Conservation (phyloP, 2,888 invertebrate species). For the Sylvicola cinctus region DNA sequence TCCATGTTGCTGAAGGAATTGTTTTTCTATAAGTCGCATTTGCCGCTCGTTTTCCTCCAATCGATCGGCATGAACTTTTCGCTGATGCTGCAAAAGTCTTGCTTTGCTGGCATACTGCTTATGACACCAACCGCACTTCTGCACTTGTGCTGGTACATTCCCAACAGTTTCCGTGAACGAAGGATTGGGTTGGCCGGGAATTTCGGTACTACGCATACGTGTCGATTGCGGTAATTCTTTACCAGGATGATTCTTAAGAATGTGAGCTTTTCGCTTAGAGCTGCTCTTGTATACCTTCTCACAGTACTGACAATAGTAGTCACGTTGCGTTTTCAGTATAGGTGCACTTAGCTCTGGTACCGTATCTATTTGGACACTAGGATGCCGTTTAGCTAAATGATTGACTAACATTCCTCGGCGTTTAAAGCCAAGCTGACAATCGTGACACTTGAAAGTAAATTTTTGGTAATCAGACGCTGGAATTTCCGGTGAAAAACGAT, state of each 20-base stretch:
- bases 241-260: slow-evolving; percentile 66
- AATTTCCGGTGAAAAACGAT: slow-evolving; percentile 5
- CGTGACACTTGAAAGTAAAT: slow-evolving; percentile 56
- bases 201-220: slow-evolving; percentile 5
- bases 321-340: slow-evolving; percentile 50
- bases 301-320: slow-evolving; percentile 71
- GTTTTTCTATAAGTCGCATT: neutral
- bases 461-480: slow-evolving; percentile 41
- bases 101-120: slow-evolving; percentile 72
- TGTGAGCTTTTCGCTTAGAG: slow-evolving; percentile 65
- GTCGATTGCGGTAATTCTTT: slow-evolving; percentile 5
- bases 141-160: slow-evolving; percentile 45
- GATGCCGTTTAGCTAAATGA: slow-evolving; percentile 61
- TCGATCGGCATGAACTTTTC: slow-evolving; percentile 34
- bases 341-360: slow-evolving; percentile 58
- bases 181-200: slow-evolving; percentile 30
- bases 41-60: neutral
- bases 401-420: slow-evolving; percentile 71
- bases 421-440: slow-evolving; percentile 53
- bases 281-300: slow-evolving; percentile 69
- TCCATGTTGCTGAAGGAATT: neutral
- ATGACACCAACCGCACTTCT: slow-evolving; percentile 60
- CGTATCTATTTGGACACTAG: slow-evolving; percentile 38
- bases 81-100: slow-evolving; percentile 46
- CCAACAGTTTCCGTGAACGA: slow-evolving; percentile 51